Base-by-base conservation (phyloP, 2,113 vertebrate genomes). In the Nerophis ophidion region DNA sequence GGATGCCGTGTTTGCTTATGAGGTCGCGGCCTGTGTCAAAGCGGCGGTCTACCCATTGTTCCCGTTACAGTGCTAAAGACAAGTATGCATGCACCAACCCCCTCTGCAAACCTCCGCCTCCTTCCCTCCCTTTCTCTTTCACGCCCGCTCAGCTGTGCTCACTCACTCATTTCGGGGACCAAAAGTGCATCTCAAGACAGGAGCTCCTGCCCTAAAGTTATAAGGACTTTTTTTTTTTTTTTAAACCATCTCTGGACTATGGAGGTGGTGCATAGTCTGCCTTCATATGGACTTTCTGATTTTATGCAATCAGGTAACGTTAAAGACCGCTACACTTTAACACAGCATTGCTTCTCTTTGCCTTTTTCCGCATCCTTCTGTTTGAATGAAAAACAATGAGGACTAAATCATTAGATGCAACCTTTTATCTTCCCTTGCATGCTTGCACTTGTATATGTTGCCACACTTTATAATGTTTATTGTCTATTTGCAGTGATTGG, bases 31-130 rank as follows among this genome's bases (percentile, higher is more conserved):
- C 68, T 53, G 49, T 63, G 68, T 70, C 64, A 51, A 66, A 65
- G 66, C 74, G 17, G 40, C 58, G 74, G 62, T 48, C 86, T 89
- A 70, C 61, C 86, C 80, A 89, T 91, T 90, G 89, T 92, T 90
- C 73, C 70, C 76, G 76, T 68, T 74, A 79, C 81, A 80, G 81
- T 85, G 69, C 65, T 77, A 36, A 5, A 76, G 65, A 84, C 76
- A 79, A 77, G 81, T 85, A 86, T 70, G 69, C 40, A 17, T 65
- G 66, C 76, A 71, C 68, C 78, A 70, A 68, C 81, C 81, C 81
- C 84, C 75, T 79, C 68, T 74, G 50, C 74, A 80, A 84, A 78
- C 77, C 68, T 80, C 84, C 84, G 66, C 57, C 64, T 61, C 66
- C 74, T 68, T 75, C 64, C 65, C 69, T 57, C 72, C 70, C 75